Evolutionary conservation across 2,113 vertebrate species (phyloP).

Genomic region (Ornithorhynchus anatinus): DNA sequence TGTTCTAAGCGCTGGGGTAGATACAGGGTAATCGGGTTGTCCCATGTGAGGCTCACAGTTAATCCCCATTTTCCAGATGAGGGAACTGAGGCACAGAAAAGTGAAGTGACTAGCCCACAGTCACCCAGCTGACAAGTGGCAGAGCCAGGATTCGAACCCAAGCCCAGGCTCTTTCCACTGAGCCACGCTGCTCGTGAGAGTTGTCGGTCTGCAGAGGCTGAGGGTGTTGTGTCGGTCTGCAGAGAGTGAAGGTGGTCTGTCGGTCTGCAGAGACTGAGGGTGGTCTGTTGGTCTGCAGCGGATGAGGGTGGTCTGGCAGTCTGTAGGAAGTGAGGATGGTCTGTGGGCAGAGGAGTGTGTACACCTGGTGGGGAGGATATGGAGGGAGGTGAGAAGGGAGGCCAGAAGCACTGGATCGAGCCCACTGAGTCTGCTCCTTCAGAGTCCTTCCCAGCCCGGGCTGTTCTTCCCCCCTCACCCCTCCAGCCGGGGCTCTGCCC

Average conservation of each 20-base stretch:
- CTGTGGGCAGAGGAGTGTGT: not conserved
- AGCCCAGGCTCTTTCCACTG: too few species aligned
- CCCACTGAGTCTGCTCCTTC: not conserved
- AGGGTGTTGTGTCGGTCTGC: not conserved
- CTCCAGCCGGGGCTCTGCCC: constrained; percentile 7
- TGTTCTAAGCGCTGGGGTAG: too few species aligned
- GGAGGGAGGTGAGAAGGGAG: not conserved
- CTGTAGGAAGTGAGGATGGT: not conserved
- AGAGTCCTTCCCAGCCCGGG: not conserved
- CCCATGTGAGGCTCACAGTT: too few species aligned
- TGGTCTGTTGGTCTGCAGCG: not conserved
- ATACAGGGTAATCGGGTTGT: too few species aligned
- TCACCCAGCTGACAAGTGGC: too few species aligned
- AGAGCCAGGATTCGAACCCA: too few species aligned
- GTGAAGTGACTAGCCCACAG: too few species aligned
- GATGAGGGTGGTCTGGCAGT: accelerated
- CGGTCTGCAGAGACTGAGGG: accelerated
- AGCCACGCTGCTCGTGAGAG: too few species aligned
- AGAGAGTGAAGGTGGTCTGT: not conserved
- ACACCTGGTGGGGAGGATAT: not conserved
- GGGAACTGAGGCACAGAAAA: too few species aligned
- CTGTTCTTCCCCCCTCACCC: not conserved
- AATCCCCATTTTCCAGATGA: too few species aligned
- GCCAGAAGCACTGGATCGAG: not conserved
- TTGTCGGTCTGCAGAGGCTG: not conserved